phyloP scores from a whole-genome alignment of 2,113 vertebrate species.

The Ammospiza caudacuta region DNA sequence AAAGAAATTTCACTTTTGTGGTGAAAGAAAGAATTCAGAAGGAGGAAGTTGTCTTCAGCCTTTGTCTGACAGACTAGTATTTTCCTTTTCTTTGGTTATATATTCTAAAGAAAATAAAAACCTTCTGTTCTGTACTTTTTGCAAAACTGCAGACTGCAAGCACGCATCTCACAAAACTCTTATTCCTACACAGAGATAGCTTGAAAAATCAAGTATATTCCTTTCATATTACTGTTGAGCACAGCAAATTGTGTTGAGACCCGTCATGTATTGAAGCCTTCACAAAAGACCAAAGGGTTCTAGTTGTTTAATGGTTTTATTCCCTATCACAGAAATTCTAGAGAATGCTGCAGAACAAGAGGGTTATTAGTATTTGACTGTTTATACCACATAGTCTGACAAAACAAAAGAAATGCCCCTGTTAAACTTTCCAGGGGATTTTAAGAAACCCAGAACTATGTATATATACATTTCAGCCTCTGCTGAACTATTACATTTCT shows the following conservation, averaged over 20 bases:
- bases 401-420: not conserved
- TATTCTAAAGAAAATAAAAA: not conserved
- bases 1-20: not conserved
- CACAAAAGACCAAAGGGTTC: not conserved
- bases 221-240: not conserved
- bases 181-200: not conserved
- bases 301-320: not conserved
- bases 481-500: not conserved
- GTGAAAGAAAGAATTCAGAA: not conserved
- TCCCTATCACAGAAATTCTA: not conserved
- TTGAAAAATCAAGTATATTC: not conserved
- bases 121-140: not conserved
- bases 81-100: not conserved
- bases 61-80: not conserved
- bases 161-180: not conserved
- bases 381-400: not conserved
- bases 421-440: not conserved
- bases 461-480: not conserved
- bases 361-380: not conserved
- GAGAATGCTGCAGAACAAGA: not conserved
- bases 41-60: not conserved
- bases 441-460: not conserved
- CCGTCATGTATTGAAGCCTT: not conserved
- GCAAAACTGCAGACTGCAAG: not conserved
- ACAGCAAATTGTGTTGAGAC: not conserved